Percentiles rank a stretch among this genome's conserved stretches.
These are phyloP conservation scores for Ceyx cyanopectus DNA, from an alignment of 2,113 vertebrate genomes.

Conservation along the genomic window DNA sequence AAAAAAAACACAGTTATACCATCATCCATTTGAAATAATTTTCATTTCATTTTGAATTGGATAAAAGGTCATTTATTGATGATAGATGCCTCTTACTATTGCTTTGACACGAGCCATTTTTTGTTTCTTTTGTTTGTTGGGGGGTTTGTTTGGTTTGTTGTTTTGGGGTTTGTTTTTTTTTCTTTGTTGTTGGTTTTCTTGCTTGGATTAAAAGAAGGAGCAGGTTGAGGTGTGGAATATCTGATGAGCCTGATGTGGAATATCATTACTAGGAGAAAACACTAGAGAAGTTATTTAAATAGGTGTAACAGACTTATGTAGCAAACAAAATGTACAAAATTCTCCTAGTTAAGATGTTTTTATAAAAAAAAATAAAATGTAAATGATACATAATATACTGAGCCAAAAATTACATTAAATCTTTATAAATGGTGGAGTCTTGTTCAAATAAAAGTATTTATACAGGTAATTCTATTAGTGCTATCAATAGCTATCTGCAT, in stretches of 20 bases:
- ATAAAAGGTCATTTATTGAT: conserved; percentile 42
- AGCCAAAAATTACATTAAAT: not conserved
- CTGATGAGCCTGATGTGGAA: not conserved
- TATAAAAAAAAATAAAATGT: not conserved
- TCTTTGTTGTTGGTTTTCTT: not conserved
- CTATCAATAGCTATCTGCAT: not conserved
- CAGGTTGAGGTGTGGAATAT: not conserved
- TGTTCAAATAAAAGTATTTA: conserved; percentile 4
- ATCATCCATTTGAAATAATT: conserved; percentile 67
- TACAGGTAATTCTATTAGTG: not conserved
- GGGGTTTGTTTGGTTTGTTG: too few species aligned
- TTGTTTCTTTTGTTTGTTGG: not conserved
- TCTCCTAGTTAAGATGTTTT: not conserved
- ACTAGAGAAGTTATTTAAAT: not conserved
- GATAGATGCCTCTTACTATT: not conserved
- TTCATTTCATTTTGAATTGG: conserved; percentile 19
- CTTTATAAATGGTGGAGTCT: not conserved
- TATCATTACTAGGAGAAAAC: not conserved
- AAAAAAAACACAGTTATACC: conserved; percentile 33
- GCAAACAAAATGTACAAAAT: not conserved
- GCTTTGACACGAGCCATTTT: not conserved
- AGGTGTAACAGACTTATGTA: not conserved
- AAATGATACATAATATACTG: not conserved
- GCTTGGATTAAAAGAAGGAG: not conserved
- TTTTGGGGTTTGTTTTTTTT: not conserved